Evolutionary conservation across 2,113 vertebrate species (phyloP).

Genomic region (Macquaria ambigua): DNA sequence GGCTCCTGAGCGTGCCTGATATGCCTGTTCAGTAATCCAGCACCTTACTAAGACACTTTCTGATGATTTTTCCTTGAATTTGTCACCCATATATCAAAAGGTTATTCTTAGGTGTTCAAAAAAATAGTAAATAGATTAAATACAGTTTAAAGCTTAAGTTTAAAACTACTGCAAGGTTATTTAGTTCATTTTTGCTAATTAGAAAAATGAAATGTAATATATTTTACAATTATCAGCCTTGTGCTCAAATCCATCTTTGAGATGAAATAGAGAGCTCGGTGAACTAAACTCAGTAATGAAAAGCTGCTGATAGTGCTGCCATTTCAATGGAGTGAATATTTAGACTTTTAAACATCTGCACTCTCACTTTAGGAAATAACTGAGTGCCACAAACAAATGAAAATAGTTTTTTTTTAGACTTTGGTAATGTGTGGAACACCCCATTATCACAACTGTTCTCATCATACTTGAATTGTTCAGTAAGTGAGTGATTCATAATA

Average conservation of each 20-base stretch:
- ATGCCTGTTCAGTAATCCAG: too few species aligned
- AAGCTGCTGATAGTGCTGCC: neutral
- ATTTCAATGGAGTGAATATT: slow-evolving; percentile 31
- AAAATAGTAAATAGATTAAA: neutral
- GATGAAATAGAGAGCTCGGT: slow-evolving; percentile 1
- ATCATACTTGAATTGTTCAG: slow-evolving; percentile 57
- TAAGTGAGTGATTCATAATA: slow-evolving; percentile 55
- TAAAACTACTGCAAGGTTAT: neutral
- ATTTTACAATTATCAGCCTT: slow-evolving; percentile 5
- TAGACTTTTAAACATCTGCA: slow-evolving; percentile 44
- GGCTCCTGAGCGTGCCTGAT: too few species aligned
- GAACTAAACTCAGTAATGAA: slow-evolving; percentile 12
- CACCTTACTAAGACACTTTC: neutral
- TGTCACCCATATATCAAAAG: neutral
- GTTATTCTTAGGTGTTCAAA: neutral
- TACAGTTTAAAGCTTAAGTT: neutral
- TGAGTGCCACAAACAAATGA: slow-evolving; percentile 26
- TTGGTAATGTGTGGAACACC: neutral
- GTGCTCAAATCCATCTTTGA: neutral
- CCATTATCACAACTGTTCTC: slow-evolving; percentile 27
- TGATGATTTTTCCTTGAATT: neutral
- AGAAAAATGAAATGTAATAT: neutral
- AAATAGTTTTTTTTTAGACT: neutral
- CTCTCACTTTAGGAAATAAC: slow-evolving; percentile 36
- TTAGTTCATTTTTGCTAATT: slow-evolving; percentile 10